Evolutionary conservation across 2,797 vertebrate species (phyloP), one percentile per base, ranked within the genome.

Genomic region (Pogonophryne albipinna): DNA sequence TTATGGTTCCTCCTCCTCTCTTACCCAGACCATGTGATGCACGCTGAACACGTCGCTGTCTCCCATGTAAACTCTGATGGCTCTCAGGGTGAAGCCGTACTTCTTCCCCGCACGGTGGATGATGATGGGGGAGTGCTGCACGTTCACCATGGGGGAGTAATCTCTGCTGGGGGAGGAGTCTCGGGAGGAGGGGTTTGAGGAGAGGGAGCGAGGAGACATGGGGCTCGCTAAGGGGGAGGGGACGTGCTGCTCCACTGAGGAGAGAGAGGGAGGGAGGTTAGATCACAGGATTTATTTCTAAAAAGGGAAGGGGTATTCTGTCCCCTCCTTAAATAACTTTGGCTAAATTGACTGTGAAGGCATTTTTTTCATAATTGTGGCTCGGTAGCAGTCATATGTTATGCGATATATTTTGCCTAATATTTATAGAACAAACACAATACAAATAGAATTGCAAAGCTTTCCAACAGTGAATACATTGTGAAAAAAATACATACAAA

Each of bases 1-100:
- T 50, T 1, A 49, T 68, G 19, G 1, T 13, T 44, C 55, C 3
- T 15, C 42, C 45, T 78, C 42, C 45, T 78, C 6, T 66, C 97
- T 95, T 77, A 98, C 97, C 97, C 97, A 97, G 83, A 97, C 96
- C 76, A 98, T 96, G 88, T 98, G 97, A 59, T 98, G 97, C 1
- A 98, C 96, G 1, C 96, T 97, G 94, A 97, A 97, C n/a, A 98
- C 94, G 2, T 98, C 96, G 0, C 95, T 97, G 92, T 98, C 97
- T 10, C 97, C 97, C 93, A 97, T 97, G 92, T 98, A 98, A 82
- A 98, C 97, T 0, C 97, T 91, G 82, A 97, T 98, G 72, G 97
- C 97, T 0, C 97, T 93, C 13, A 98, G 92, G 0, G 97, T 98
- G 85, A 98, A 97, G 74, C 97, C 97, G 0, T 97, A 97, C 85